phyloP scores from a whole-genome alignment of 2,797 vertebrate species.

The Gymnodraco acuticeps region DNA sequence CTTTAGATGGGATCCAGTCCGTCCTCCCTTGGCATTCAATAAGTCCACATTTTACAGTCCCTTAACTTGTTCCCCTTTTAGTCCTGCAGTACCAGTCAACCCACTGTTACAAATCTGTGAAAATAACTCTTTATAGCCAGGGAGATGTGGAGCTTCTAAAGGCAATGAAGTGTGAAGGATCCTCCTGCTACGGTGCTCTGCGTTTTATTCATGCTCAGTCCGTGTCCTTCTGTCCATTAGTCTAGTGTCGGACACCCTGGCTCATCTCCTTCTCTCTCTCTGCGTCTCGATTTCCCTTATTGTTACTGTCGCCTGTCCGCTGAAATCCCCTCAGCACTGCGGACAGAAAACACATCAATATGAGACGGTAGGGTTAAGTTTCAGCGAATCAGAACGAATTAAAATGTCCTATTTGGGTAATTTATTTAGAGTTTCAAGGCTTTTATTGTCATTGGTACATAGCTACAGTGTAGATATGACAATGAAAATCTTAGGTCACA shows the following conservation, averaged over 20 bases:
- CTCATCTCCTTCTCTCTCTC: slow-evolving; percentile 64
- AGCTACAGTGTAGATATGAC: too few species aligned
- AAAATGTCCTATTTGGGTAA: background rate
- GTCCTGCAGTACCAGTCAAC: slow-evolving; percentile 54
- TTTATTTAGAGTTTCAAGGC: background rate
- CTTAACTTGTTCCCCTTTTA: slow-evolving; percentile 53
- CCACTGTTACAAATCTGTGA: slow-evolving; percentile 69
- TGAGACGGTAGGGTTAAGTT: background rate
- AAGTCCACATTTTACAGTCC: slow-evolving; percentile 44
- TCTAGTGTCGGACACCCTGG: slow-evolving; percentile 68
- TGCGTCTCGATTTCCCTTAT: slow-evolving; percentile 71
- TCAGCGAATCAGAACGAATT: background rate
- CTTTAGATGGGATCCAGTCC: slow-evolving; percentile 28
- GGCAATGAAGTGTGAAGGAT: slow-evolving; percentile 73
- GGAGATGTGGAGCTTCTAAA: slow-evolving; percentile 68
- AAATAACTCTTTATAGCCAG: slow-evolving; percentile 68
- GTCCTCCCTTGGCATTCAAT: slow-evolving; percentile 32
- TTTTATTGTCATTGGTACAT: too few species aligned
- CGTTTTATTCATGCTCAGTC: slow-evolving; percentile 62
- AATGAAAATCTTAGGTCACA: too few species aligned
- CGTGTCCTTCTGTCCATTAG: slow-evolving; percentile 49
- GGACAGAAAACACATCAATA: slow-evolving; percentile 45
- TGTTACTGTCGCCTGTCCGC: slow-evolving; percentile 58
- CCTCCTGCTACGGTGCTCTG: slow-evolving; percentile 63
- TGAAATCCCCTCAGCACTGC: slow-evolving; percentile 72